Base-by-base conservation (phyloP, 2,888 invertebrate species). In the Dione juno region DNA sequence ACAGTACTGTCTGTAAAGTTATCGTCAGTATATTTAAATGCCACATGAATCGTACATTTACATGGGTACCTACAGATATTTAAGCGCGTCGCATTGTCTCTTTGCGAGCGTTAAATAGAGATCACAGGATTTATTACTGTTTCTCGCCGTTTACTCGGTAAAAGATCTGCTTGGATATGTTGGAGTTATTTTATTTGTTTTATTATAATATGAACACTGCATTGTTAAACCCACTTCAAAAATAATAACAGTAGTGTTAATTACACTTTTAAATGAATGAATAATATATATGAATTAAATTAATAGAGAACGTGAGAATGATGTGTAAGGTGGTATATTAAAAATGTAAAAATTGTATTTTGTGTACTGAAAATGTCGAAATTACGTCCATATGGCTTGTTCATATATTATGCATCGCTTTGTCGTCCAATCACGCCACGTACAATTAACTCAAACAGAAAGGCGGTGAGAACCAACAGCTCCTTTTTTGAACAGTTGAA, bases 41-140 rank as follows among this genome's bases (percentile, higher is more conserved):
- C n/a, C 54, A 16, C 48, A 48, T 19, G 48, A 48, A 19, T 48
- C 1, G n/a, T 1, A 35, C n/a, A n/a, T 37, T n/a, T 35, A 54
- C 50, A 50, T 11, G 50, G 0, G 16, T 50, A 50, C 50, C 10
- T 28, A 50, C 50, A 10, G 50, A 50, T 50, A 50, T 50, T 50
- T 19, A 11, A 50, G 50, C 10, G 10, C 5, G 19, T 50, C 11
- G 50, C 35, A 35, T 54, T 54, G 54, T 54, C 16, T 21, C 21
- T 53, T 54, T 54, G 54, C 16, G 2, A 57, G 57, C 57, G 57
- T 57, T 57, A 57, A 57, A 57, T 40, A 16, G 57, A 16, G 57
- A 57, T 37, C 37, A 11, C 37, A 37, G 37, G 37, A 57, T 57
- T 57, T 57, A 57, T 57, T 57, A 57, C 37, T 16, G 57, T 57